phyloP scores from a whole-genome alignment of 1,140 invertebrate species.

The Condylostylus longicornis region DNA sequence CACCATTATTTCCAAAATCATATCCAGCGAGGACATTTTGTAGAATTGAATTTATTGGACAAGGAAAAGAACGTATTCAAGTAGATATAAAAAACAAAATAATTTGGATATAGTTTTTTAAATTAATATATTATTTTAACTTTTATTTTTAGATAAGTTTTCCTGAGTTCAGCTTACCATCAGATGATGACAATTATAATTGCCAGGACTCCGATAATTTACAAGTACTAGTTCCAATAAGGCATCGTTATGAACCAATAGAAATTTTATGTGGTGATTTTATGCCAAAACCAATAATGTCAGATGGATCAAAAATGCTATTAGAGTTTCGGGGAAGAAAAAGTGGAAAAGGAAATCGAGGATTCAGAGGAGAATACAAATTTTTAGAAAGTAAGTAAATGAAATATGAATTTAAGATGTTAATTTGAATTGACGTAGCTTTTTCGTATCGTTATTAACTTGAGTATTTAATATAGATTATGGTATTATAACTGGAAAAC shows the following conservation, averaged over 20 bases:
- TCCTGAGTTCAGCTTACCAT: slow-evolving; percentile 26
- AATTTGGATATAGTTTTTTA: slow-evolving; percentile 37
- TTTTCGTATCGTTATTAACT: background rate
- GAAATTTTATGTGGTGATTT: slow-evolving; percentile 68
- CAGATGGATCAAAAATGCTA: slow-evolving; percentile 64
- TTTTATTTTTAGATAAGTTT: slow-evolving; percentile 18
- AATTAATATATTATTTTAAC: background rate
- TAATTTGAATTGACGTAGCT: background rate
- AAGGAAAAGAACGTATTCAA: slow-evolving; percentile 63
- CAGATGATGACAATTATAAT: slow-evolving; percentile 18
- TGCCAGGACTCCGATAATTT: slow-evolving; percentile 22
- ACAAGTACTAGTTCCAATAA: slow-evolving; percentile 17
- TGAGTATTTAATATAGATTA: slow-evolving; percentile 32
- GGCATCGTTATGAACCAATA: slow-evolving; percentile 34
- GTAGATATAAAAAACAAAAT: slow-evolving; percentile 61
- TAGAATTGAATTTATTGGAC: slow-evolving; percentile 69
- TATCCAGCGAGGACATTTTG: slow-evolving; percentile 61
- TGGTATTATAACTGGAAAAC: slow-evolving; percentile 61
- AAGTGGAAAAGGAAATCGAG: slow-evolving; percentile 54
- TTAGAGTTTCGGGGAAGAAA: slow-evolving; percentile 63
- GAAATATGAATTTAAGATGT: background rate
- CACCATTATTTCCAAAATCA: slow-evolving; percentile 55
- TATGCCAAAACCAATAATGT: slow-evolving; percentile 73
- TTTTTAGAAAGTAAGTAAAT: slow-evolving; percentile 70
- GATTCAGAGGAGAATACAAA: slow-evolving; percentile 73